Conservation (phyloP, 2,113 vertebrate species). For the Dicerorhinus sumatrensis region DNA sequence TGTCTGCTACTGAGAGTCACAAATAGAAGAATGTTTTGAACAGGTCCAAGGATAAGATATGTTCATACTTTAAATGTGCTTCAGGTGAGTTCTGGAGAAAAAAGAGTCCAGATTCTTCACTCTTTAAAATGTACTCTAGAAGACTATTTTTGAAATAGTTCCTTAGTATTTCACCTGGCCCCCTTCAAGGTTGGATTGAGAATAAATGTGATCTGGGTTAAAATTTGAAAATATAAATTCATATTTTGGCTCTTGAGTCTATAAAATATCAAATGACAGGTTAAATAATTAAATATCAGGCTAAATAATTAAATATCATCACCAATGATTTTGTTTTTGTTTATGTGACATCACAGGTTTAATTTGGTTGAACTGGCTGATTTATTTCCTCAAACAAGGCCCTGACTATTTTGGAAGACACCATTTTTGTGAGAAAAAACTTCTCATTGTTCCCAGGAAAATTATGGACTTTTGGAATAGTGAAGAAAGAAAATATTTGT, state of each 20-base stretch:
- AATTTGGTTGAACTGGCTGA: not conserved
- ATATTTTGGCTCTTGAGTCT: not conserved
- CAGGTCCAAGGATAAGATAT: not conserved
- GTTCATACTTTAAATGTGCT: not conserved
- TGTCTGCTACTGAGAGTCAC: not conserved
- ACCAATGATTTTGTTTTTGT: not conserved
- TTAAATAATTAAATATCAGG: not conserved
- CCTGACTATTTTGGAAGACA: not conserved
- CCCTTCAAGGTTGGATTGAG: not conserved
- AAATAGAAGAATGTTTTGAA: slow-evolving; percentile 2
- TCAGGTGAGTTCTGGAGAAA: not conserved
- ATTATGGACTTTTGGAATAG: not conserved
- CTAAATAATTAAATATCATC: not conserved
- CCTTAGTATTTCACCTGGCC: not conserved
- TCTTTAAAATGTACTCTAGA: not conserved
- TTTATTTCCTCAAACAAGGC: not conserved
- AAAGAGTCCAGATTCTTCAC: not conserved
- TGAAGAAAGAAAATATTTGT: slow-evolving; percentile 5
- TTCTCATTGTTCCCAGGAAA: not conserved
- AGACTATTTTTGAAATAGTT: not conserved
- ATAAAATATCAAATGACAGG: not conserved
- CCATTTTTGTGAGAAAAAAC: not conserved
- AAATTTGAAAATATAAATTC: not conserved
- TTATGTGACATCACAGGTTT: not conserved
- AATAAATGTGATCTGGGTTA: not conserved